Conservation (phyloP, 2,797 vertebrate species). For the Octomys mimax region DNA sequence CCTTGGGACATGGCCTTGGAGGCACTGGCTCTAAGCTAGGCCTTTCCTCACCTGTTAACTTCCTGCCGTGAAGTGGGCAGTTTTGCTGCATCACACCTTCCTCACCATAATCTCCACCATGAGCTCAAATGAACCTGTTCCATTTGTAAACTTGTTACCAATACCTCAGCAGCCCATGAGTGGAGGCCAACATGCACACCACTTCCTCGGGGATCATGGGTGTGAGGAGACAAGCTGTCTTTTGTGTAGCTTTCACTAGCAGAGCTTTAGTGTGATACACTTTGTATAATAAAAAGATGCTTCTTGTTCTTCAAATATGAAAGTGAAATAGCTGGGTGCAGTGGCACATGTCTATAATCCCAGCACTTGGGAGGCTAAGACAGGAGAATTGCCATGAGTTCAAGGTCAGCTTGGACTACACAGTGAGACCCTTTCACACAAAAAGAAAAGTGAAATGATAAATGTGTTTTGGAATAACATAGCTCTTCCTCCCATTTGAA, state of each 20-base stretch:
- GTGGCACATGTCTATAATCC: not conserved
- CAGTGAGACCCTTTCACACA: not conserved
- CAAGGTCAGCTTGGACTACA: not conserved
- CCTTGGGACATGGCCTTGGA: not conserved
- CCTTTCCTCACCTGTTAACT: not conserved
- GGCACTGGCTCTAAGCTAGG: not conserved
- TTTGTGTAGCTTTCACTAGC: not conserved
- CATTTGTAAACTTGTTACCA: not conserved
- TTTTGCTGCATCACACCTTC: not conserved
- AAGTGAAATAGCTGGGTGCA: not conserved
- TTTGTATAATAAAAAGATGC: not conserved
- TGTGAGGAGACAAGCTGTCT: not conserved
- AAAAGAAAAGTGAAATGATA: not conserved
- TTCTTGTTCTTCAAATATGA: conserved; percentile 5
- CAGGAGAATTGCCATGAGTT: not conserved
- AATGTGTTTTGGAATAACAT: not conserved
- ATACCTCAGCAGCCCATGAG: too few relatives aligned
- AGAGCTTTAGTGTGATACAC: not conserved
- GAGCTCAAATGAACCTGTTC: not conserved
- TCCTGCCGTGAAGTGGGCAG: not conserved
- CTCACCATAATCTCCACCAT: not conserved
- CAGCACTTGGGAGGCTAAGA: not conserved
- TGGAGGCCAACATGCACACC: not conserved
- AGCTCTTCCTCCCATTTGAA: not conserved
- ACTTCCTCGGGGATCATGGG: not conserved